These are phyloP conservation scores for Drosophila lowei DNA, from an alignment of 1,140 invertebrate genomes.

Conservation along the genomic window DNA sequence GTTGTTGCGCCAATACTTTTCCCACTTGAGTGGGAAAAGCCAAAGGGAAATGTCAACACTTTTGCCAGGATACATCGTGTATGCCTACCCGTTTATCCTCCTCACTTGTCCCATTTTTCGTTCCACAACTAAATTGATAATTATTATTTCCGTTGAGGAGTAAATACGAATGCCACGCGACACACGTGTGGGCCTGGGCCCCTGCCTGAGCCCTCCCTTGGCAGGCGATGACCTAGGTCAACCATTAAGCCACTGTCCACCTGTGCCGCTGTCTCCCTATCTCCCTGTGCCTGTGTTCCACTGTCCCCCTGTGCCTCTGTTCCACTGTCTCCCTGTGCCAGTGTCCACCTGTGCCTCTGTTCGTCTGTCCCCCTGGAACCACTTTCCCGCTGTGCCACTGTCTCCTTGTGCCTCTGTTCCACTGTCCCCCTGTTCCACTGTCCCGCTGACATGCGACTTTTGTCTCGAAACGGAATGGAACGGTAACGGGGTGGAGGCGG, in stretches of 20 bases:
- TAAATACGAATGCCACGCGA: constrained; percentile 39
- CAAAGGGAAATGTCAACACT: not conserved
- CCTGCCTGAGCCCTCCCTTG: too few relatives aligned
- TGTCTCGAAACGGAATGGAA: constrained; percentile 31
- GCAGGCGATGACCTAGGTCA: too few relatives aligned
- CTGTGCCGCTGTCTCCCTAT: too few relatives aligned
- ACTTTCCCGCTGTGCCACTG: too few relatives aligned
- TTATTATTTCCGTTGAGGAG: constrained; percentile 49
- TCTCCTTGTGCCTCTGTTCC: too few relatives aligned
- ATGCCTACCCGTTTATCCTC: too few relatives aligned
- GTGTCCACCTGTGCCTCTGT: constrained; percentile 23
- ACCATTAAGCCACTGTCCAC: constrained; percentile 33
- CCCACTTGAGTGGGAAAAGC: constrained; percentile 30
- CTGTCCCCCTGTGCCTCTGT: not conserved
- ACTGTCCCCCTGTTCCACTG: not conserved
- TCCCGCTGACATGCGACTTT: constrained; percentile 66
- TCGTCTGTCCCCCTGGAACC: too few relatives aligned
- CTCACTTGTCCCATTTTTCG: too few relatives aligned
- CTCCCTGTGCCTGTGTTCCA: too few relatives aligned
- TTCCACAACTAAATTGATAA: constrained; percentile 25
- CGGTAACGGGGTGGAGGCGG: not conserved
- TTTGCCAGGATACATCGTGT: not conserved
- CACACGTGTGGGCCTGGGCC: constrained; percentile 23
- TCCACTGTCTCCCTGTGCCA: constrained; percentile 27
- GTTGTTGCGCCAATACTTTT: constrained; percentile 25